Conservation (phyloP, 2,797 vertebrate species). For the Enteromius anoplus region DNA sequence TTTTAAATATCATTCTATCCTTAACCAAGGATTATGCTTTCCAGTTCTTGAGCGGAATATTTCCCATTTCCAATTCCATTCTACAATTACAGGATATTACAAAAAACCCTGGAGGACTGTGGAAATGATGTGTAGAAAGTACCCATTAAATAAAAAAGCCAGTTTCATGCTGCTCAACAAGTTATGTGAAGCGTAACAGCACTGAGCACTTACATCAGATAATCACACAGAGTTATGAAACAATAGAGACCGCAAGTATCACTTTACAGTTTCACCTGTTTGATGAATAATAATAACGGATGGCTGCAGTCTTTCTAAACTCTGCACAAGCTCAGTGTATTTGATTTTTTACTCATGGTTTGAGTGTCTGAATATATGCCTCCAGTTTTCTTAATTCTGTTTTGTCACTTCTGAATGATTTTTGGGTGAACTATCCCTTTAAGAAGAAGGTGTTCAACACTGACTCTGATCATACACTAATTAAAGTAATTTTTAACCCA, state of each 20-base stretch:
- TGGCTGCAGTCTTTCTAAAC: neutral
- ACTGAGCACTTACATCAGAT: conserved; percentile 22
- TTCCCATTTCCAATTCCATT: conserved; percentile 43
- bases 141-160: conserved; percentile 14
- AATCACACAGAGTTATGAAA: conserved; percentile 12
- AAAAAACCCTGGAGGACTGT: neutral
- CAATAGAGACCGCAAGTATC: neutral
- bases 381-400: neutral
- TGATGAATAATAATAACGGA: neutral
- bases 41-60: conserved; percentile 19
- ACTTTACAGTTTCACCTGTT: conserved; percentile 12
- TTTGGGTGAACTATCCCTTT: conserved; percentile 1
- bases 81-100: conserved; percentile 10
- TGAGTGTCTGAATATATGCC: neutral
- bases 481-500: conserved; percentile 32
- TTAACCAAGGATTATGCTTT: neutral
- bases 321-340: neutral
- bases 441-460: conserved; percentile 9
- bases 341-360: neutral
- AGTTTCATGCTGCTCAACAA: conserved; percentile 5
- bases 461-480: conserved; percentile 9
- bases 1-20: neutral
- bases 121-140: conserved; percentile 4
- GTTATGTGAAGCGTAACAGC: conserved; percentile 1
- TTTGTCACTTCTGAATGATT: neutral